phyloP scores from a whole-genome alignment of 2,888 invertebrate genomes.

The Drosophila diplacantha region DNA sequence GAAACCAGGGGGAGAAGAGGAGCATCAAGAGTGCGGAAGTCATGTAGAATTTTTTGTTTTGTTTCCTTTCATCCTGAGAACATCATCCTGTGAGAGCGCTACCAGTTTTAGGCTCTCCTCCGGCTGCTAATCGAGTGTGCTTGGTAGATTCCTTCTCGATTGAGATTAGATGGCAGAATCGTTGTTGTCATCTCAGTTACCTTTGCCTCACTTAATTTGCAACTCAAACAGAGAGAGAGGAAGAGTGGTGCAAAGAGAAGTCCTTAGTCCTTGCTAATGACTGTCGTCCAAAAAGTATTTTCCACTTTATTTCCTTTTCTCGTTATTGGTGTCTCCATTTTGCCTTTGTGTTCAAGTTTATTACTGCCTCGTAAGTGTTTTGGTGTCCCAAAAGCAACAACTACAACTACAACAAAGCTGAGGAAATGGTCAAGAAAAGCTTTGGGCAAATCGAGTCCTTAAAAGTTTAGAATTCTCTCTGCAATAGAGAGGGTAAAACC shows the following conservation, averaged over 20 bases:
- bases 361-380: slow-evolving; percentile 28
- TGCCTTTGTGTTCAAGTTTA: slow-evolving; percentile 15
- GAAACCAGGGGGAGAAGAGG: background rate
- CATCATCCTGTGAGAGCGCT: slow-evolving; percentile 7
- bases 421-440: slow-evolving; percentile 17
- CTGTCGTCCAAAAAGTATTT: slow-evolving; percentile 39
- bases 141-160: slow-evolving; percentile 8
- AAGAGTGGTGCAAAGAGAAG: slow-evolving; percentile 1
- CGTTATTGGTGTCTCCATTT: slow-evolving; percentile 24
- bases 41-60: slow-evolving; percentile 13
- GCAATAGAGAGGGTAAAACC: background rate
- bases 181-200: slow-evolving; percentile 29
- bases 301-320: slow-evolving; percentile 37
- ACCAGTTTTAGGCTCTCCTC: slow-evolving; percentile 16
- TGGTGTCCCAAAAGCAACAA: slow-evolving; percentile 3
- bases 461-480: background rate
- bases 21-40: slow-evolving; percentile 9
- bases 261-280: slow-evolving; percentile 40
- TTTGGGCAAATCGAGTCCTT: slow-evolving; percentile 6
- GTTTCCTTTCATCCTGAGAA: background rate
- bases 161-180: slow-evolving; percentile 15
- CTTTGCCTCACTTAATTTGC: slow-evolving; percentile 28
- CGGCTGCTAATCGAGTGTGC: slow-evolving; percentile 30
- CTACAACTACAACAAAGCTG: background rate
- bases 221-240: slow-evolving; percentile 8